phyloP scores from a whole-genome alignment of 2,888 invertebrate genomes.

The Melanargia galathea region DNA sequence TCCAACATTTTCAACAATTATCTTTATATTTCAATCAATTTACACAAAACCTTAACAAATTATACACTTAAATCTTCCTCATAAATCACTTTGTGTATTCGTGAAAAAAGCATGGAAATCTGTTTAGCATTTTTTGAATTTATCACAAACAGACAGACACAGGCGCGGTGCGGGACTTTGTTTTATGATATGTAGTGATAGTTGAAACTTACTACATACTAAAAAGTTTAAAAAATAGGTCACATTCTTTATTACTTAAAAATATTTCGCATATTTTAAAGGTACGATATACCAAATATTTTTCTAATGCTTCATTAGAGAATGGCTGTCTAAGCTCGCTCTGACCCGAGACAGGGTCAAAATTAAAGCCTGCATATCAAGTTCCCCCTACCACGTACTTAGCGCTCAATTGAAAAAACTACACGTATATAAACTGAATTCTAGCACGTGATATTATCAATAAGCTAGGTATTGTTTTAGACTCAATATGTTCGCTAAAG shows the following conservation, averaged over 20 bases:
- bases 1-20: too few relatives aligned
- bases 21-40: too few relatives aligned
- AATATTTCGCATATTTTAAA: neutral
- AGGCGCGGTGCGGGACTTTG: too few relatives aligned
- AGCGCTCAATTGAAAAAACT: neutral
- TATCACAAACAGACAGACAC: too few relatives aligned
- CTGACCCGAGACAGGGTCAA: slow-evolving; percentile 30
- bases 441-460: slow-evolving; percentile 24
- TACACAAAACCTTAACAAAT: too few relatives aligned
- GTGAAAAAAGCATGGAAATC: too few relatives aligned
- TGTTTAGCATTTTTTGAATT: too few relatives aligned
- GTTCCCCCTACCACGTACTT: slow-evolving; percentile 21
- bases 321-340: slow-evolving; percentile 11
- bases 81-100: too few relatives aligned
- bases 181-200: too few relatives aligned
- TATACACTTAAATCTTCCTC: too few relatives aligned
- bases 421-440: slow-evolving; percentile 54
- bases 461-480: slow-evolving; percentile 36
- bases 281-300: neutral
- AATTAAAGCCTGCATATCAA: slow-evolving; percentile 22
- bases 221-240: neutral
- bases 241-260: neutral
- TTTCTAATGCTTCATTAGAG: neutral
- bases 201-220: neutral
- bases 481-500: slow-evolving; percentile 70